Conservation (phyloP, 2,888 invertebrate species). For the Alcis repandata region DNA sequence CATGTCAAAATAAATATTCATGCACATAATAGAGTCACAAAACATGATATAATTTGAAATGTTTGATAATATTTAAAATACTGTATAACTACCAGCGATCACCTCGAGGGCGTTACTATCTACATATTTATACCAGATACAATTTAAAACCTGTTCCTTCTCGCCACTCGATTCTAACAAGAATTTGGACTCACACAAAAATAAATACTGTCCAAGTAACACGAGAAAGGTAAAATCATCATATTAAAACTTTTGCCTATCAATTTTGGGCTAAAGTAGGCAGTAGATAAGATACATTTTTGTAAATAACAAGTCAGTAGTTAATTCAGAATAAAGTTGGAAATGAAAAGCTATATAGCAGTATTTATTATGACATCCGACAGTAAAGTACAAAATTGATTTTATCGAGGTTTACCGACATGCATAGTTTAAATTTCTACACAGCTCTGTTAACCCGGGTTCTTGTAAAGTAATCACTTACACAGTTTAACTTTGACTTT, state of each 20-base stretch:
- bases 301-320: conserved; percentile 56
- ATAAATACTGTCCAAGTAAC: conserved; percentile 84
- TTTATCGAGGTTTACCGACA: conserved; percentile 74
- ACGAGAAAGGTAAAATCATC: conserved; percentile 78
- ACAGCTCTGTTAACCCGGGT: conserved; percentile 56
- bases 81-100: conserved; percentile 70
- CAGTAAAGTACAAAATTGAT: conserved; percentile 84
- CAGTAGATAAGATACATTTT: conserved; percentile 69
- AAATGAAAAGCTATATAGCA: conserved; percentile 75
- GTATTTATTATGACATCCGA: conserved; percentile 84
- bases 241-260: conserved; percentile 66
- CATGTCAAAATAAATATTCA: conserved; percentile 38
- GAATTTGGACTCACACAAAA: conserved; percentile 83
- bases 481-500: conserved; percentile 59
- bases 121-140: conserved; percentile 80
- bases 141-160: conserved; percentile 79
- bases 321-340: conserved; percentile 69
- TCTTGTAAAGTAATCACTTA: conserved; percentile 64
- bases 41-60: conserved; percentile 66
- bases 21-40: conserved; percentile 45
- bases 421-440: conserved; percentile 72
- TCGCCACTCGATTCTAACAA: conserved; percentile 81
- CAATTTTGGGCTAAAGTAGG: conserved; percentile 66
- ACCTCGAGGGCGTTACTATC: conserved; percentile 79
- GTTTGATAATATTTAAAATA: conserved; percentile 70